A percentile compares a stretch with the other conserved stretches of the same genome.
These are phyloP conservation scores for Hymenochirus boettgeri DNA, from an alignment of 2,113 vertebrate species.

Conservation along the genomic window DNA sequence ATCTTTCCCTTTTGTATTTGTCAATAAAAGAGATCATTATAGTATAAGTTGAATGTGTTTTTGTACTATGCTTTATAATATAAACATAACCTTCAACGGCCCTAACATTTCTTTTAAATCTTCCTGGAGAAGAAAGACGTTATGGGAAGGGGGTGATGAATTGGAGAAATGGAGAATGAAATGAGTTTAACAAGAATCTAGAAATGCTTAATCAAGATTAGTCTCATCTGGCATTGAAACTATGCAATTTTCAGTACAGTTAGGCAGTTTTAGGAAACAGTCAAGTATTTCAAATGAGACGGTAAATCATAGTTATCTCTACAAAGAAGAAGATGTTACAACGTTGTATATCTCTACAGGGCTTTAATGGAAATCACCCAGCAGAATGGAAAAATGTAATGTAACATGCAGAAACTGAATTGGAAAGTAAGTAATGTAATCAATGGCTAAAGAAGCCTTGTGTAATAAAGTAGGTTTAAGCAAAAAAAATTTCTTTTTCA, in stretches of 20 bases:
- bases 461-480: conserved; percentile 19
- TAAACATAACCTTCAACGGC: no score
- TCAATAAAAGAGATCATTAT: no score
- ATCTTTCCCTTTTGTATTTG: no score
- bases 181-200: conserved; percentile 4
- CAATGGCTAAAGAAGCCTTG: conserved; percentile 21
- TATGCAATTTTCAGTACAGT: conserved; percentile 8
- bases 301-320: conserved; percentile 31
- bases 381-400: conserved; percentile 38
- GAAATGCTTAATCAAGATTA: conserved; percentile 12
- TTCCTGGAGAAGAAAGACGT: not conserved
- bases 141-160: not conserved
- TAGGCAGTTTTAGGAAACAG: conserved; percentile 3
- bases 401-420: conserved; percentile 26
- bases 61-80: no score
- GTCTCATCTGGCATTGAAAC: conserved; percentile 4
- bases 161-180: not conserved
- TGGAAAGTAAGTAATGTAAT: conserved; percentile 37
- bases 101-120: no score
- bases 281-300: conserved; percentile 13
- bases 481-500: conserved; percentile 22
- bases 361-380: conserved; percentile 32
- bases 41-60: no score
- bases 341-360: conserved; percentile 26
- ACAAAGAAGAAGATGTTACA: conserved; percentile 31